Evolutionary conservation across 2,888 invertebrate genomes (phyloP), one percentile per base, ranked within the genome.

Genomic region (Palloptera scutellata): DNA sequence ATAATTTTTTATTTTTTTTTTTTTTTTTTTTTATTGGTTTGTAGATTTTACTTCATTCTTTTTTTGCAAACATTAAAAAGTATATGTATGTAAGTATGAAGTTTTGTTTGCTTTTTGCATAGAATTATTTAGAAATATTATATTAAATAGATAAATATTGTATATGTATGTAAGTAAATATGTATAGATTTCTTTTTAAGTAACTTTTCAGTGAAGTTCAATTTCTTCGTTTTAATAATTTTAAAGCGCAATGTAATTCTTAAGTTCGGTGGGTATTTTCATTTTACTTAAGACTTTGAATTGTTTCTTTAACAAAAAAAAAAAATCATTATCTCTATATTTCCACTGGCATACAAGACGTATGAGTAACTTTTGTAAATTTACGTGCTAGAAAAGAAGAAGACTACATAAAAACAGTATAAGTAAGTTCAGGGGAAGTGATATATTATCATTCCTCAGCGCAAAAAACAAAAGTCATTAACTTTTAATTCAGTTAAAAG

Each of bases 211-310:
- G 4, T 48, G 48, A 48, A 48, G 30, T 30, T 2, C 3, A 30
- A n/a, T n/a, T 30, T 30, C 6, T 30, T 30, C 6, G 30, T 30
- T 30, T 30, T n/a, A n/a, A 30, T 30, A 4, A 30, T 4, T 43
- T 59, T 17, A 42, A 51, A 10, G 48, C 48, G 60, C 45, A 60
- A 20, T 60, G 48, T 65, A 63, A n/a, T 63, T 48, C 5, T 63
- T 71, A 71, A 71, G 69, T 71, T 71, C 71, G 71, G 71, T 71
- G 71, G 71, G 71, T 57, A 61, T 55, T 53, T 66, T 63, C 58
- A 19, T 53, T 57, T 40, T 58, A 61, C 54, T 19, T 71, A 62
- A 17, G 63, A 52, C 69, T 57, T 55, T 65, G 52, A 20, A 17
- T 62, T 55, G 20, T 66, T 61, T n/a, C n/a, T n/a, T n/a, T 52